Evolutionary conservation across 2,113 vertebrate genomes (phyloP).

Genomic region (Puffinus mauretanicus): DNA sequence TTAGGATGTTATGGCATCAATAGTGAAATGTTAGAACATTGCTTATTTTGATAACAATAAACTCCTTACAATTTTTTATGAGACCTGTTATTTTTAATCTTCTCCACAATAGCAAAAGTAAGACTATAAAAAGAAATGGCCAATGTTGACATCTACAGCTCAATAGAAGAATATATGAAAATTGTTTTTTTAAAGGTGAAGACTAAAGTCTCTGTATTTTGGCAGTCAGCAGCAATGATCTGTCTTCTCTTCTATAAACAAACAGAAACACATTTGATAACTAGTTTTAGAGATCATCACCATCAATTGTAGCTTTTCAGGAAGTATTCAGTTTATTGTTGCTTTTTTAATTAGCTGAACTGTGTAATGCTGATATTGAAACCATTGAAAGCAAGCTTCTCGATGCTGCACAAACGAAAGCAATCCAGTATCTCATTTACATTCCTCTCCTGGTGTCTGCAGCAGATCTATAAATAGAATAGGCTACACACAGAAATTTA

Average conservation of each 20-base stretch:
- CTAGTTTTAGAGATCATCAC: background rate
- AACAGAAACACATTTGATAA: background rate
- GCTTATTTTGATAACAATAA: background rate
- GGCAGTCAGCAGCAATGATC: background rate
- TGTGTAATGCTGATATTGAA: background rate
- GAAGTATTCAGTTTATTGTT: background rate
- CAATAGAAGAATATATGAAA: background rate
- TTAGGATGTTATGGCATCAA: background rate
- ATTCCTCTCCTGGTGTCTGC: conserved; percentile 16
- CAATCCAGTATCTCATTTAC: conserved; percentile 19
- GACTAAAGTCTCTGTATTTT: background rate
- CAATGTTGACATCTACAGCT: background rate
- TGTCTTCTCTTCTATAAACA: background rate
- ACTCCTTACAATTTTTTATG: background rate
- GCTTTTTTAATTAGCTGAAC: conserved; percentile 12
- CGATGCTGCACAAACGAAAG: background rate
- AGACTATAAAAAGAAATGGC: background rate
- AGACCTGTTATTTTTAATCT: background rate
- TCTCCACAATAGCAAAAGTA: background rate
- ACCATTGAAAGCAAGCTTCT: background rate
- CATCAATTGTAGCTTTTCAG: background rate
- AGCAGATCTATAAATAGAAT: conserved; percentile 64
- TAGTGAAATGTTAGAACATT: background rate
- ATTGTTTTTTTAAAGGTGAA: background rate
- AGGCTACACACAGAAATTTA: conserved; percentile 57